Percentiles rank a stretch among this genome's conserved stretches.
Evolutionary conservation across 2,888 invertebrate genomes (phyloP).

Genomic region (Lasioglossum morio): DNA sequence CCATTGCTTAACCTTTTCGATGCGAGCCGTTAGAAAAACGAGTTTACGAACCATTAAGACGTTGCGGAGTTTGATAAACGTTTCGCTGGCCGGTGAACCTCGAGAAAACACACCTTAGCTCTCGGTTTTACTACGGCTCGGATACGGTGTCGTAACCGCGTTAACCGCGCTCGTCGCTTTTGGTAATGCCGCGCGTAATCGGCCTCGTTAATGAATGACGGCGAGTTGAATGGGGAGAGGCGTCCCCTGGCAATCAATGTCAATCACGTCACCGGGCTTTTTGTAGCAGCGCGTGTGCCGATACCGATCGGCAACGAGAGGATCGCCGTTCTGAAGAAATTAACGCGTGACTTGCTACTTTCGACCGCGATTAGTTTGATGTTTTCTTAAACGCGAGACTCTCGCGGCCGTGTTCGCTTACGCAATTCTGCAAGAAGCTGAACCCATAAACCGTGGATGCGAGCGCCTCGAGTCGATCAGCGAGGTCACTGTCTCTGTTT

Average conservation of each 20-base stretch:
- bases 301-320: background rate
- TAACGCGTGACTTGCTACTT: background rate
- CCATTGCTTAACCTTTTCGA: conserved; percentile 60
- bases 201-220: conserved; percentile 65
- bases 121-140: background rate
- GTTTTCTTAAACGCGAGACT: background rate
- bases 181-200: conserved; percentile 66
- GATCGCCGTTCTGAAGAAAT: background rate
- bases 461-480: background rate
- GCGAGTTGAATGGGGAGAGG: conserved; percentile 32
- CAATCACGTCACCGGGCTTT: conserved; percentile 52
- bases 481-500: background rate
- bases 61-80: conserved; percentile 58
- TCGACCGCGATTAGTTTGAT: background rate
- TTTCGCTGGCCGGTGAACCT: conserved; percentile 6
- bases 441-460: background rate
- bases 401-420: background rate
- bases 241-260: conserved; percentile 62
- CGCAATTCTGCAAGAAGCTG: background rate
- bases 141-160: conserved; percentile 54
- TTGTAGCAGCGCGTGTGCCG: conserved; percentile 14
- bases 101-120: background rate
- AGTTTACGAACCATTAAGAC: conserved; percentile 62
- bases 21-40: conserved; percentile 62
- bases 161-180: conserved; percentile 59